Evolutionary conservation across 2,888 invertebrate species (phyloP), one percentile per base, ranked within the genome.

Genomic region (Dryococelus australis): DNA sequence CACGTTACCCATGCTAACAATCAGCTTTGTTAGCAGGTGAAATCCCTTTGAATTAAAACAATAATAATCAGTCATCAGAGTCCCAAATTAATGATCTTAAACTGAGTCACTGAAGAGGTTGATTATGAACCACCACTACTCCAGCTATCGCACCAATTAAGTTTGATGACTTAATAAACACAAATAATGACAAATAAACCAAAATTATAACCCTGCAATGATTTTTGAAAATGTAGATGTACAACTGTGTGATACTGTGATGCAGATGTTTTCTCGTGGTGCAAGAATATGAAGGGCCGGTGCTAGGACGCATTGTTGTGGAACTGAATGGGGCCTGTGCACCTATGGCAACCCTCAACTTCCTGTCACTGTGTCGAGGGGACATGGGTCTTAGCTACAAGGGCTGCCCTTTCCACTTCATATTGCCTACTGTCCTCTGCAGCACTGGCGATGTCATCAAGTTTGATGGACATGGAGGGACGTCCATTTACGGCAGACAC

Each of bases 361-460:
- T 93, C 80, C 88, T 91, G 85, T 89, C 91, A 35, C 90, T 92
- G 43, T 92, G 92, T 88, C 88, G 87, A 81, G 92, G 92, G 28
- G 88, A 88, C 24, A 89, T 91, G 80, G 92, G 91, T 84, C 90
- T 92, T 65, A 92, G 92, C 26, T 93, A 92, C 90, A 91, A 91
- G 90, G 85, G 84, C 28, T 85, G 88, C 81, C 88, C 87, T 12
- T 92, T 94, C 93, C 96, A 94, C 89, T 94, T 94, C 87, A 92
- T 95, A 87, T 93, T 94, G 16, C 93, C 94, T 0, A 92, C 93
- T 28, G 92, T 94, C 87, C 94, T 93, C 92, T 94, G 94, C 90
- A 93, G 94, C 87, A 94, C 94, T 24, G 95, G 95, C 12, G 95
- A 95, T 90, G 94, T 95, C 28, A 91, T 91, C 0, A 94, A 94